Percentiles rank a stretch among this genome's conserved stretches.
phyloP scores from a whole-genome alignment of 2,888 invertebrate species.

The Acrocyrtus sp. region DNA sequence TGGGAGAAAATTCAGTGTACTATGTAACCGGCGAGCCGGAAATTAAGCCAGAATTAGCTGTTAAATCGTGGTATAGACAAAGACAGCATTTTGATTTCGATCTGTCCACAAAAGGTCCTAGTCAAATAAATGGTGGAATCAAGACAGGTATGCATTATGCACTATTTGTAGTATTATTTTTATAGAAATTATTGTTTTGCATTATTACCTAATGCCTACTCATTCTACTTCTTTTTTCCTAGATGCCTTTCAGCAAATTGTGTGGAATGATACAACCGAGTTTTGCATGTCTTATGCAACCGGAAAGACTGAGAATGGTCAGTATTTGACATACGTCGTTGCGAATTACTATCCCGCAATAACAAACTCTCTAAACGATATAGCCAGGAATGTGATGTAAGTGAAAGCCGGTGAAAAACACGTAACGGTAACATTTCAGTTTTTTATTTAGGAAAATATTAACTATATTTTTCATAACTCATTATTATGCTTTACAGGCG shows the following conservation, averaged over 20 bases:
- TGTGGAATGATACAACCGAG: conserved; percentile 51
- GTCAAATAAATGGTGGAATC: conserved; percentile 2
- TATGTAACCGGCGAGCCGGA: conserved; percentile 3
- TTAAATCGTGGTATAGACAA: conserved; percentile 28
- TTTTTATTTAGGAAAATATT: too few relatives aligned
- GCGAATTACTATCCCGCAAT: conserved; percentile 56
- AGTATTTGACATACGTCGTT: conserved; percentile 44
- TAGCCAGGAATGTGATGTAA: conserved; percentile 34
- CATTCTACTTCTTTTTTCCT: too few relatives aligned
- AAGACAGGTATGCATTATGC: too few relatives aligned
- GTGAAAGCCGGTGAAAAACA: neutral
- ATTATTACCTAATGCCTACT: too few relatives aligned
- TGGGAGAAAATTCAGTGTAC: conserved; percentile 30
- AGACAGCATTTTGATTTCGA: conserved; percentile 19
- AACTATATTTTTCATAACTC: too few relatives aligned
- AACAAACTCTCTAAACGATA: neutral
- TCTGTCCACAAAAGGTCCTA: too few relatives aligned
- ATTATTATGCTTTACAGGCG: too few relatives aligned
- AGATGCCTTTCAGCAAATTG: conserved; percentile 49
- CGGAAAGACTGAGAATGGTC: conserved; percentile 14
- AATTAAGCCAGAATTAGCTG: neutral
- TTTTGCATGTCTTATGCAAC: conserved; percentile 54
- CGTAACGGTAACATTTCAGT: too few relatives aligned
- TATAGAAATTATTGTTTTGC: too few relatives aligned
- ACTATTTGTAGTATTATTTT: too few relatives aligned